These are phyloP conservation scores for Rotaria socialis DNA, from an alignment of 2,888 invertebrate species.

Conservation along the genomic window DNA sequence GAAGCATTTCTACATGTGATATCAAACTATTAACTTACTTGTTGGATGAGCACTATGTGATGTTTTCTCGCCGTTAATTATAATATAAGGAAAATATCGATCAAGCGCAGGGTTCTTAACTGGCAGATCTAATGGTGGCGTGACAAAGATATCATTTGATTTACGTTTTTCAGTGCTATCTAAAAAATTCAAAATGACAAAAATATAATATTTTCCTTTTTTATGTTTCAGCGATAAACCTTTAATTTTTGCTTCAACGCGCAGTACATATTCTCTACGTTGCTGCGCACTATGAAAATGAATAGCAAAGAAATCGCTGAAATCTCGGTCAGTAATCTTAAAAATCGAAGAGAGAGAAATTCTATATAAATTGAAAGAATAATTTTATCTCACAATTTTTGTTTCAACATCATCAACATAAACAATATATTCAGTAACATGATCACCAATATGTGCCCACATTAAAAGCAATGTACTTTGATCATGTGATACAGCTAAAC, in stretches of 20 bases:
- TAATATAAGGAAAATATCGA: neutral
- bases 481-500: neutral
- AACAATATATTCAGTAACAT: conserved; percentile 23
- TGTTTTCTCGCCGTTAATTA: neutral
- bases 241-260: neutral
- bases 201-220: neutral
- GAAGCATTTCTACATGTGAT: neutral
- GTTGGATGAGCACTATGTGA: too few species aligned
- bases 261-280: neutral
- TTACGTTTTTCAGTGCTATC: neutral
- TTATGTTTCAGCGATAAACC: neutral
- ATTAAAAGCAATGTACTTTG: neutral
- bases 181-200: neutral
- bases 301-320: neutral
- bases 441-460: conserved; percentile 4
- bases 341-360: neutral
- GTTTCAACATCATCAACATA: neutral
- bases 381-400: neutral
- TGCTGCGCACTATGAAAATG: neutral
- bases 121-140: neutral
- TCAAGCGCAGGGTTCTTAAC: neutral
- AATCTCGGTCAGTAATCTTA: neutral
- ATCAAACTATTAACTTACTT: neutral
- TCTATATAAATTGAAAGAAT: neutral
- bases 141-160: neutral